Percentiles rank a stretch among this genome's conserved stretches.
Evolutionary conservation across 2,888 invertebrate genomes (phyloP).

Genomic region (Xanthorhoe spadicearia): DNA sequence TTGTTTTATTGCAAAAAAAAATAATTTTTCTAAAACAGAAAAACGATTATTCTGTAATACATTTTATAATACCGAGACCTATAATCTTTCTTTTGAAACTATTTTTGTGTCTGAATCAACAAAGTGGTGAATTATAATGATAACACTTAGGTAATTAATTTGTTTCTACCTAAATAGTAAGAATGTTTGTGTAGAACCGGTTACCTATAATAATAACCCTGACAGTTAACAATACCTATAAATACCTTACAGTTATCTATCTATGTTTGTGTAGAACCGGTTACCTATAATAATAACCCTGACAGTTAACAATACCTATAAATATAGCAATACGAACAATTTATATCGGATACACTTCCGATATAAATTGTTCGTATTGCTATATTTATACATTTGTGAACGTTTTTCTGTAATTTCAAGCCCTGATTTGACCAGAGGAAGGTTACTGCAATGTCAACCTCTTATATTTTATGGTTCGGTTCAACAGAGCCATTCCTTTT

Average conservation of each 20-base stretch:
- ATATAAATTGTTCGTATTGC: slow-evolving; percentile 20
- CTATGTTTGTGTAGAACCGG: slow-evolving; percentile 2
- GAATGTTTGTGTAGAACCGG: slow-evolving; percentile 3
- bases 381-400: slow-evolving; percentile 17
- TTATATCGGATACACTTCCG: slow-evolving; percentile 21
- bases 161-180: not conserved
- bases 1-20: no score
- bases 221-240: slow-evolving; percentile 10
- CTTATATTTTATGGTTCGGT: slow-evolving; percentile 1
- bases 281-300: slow-evolving; percentile 18
- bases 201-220: slow-evolving; percentile 18
- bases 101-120: no score
- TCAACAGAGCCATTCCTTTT: not conserved
- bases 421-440: slow-evolving; percentile 15
- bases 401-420: slow-evolving; percentile 14
- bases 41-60: no score
- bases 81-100: no score
- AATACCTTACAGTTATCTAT: not conserved
- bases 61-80: no score
- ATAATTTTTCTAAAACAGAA: no score
- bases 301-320: slow-evolving; percentile 10
- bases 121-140: no score
- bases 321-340: slow-evolving; percentile 21
- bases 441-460: slow-evolving; percentile 18
- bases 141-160: not conserved